Evolutionary conservation across 2,888 invertebrate species (phyloP), one percentile per base, ranked within the genome.

Genomic region (Argyresthia albistria): DNA sequence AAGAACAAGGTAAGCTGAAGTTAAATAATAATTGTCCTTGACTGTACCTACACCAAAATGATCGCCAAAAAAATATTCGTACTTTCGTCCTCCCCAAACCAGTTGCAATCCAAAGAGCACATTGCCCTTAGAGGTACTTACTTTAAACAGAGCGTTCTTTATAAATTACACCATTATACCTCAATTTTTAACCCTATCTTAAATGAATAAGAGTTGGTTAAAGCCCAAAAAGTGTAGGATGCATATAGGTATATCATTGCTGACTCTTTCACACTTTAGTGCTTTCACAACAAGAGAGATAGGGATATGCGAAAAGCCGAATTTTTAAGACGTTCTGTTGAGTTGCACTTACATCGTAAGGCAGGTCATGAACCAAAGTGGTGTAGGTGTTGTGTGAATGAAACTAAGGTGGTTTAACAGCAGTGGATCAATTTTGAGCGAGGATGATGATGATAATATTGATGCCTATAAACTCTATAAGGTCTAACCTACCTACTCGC

Each of bases 71-170:
- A 77, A 80, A 78, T n/a, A 76, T 67, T 76, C 70, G 83, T 84
- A 83, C 84, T 83, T 84, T 84, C 80, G 83, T 78, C 86, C 84
- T 84, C 71, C 79, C 79, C 65, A 71, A 77, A 80, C 83, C 80
- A 78, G 83, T 81, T 77, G 67, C 59, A 58, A 2, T 25, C 3
- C 25, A 25, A 8, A n/a, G 76, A 73, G 86, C 82, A 75, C 86
- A 76, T 76, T 83, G 86, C 80, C 81, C 84, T 67, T 66, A 59
- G 1, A 39, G 36, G 3, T 11, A 39, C 39, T 39, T 3, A 39
- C 10, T 25, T 25, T 25, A 6, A 4, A 25, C 25, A 25, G n/a
- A n/a, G 25, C 25, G 25, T 25, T 25, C 25, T 25, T 25, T 25
- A 2, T 25, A 25, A 25, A 6, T 6, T 25, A 25, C 25, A 25